Percentiles rank a stretch among this genome's conserved stretches.
phyloP scores from a whole-genome alignment of 2,888 invertebrate species.

The Notodonta ziczac region DNA sequence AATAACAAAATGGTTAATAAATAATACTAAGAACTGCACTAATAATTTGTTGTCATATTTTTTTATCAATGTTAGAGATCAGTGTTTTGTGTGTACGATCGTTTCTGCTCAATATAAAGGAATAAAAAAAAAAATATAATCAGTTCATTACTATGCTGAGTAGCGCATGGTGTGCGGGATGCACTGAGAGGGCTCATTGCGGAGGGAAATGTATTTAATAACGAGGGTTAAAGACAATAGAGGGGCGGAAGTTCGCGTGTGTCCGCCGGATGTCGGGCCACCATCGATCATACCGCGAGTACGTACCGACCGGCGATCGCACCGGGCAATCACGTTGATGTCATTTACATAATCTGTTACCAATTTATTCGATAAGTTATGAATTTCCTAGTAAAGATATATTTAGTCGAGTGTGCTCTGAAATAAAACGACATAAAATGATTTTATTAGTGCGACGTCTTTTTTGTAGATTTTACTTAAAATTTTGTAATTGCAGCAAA shows the following conservation, averaged over 20 bases:
- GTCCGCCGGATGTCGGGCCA: conserved; percentile 76
- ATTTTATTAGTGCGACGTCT: too few species aligned
- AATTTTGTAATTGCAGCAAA: too few species aligned
- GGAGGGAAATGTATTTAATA: conserved; percentile 44
- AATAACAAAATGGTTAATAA: too few species aligned
- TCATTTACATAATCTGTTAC: conserved; percentile 3
- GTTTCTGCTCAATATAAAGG: background rate
- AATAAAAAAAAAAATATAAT: background rate
- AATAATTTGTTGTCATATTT: too few species aligned
- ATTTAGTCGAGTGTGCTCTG: too few species aligned
- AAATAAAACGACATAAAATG: too few species aligned
- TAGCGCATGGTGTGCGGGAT: conserved; percentile 37
- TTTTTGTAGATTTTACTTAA: too few species aligned
- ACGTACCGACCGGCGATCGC: conserved; percentile 25
- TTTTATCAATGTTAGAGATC: too few species aligned
- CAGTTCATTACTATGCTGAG: conserved; percentile 40
- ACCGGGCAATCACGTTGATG: background rate
- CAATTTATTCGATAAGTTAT: background rate
- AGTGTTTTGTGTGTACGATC: too few species aligned
- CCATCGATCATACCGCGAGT: conserved; percentile 51
- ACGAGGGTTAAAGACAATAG: conserved; percentile 69
- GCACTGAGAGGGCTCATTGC: conserved; percentile 53
- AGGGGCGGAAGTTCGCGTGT: conserved; percentile 65
- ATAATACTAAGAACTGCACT: too few species aligned
- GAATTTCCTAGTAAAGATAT: too few species aligned